A percentile compares a stretch with the other conserved stretches of the same genome.
phyloP scores from a whole-genome alignment of 2,113 vertebrate species.

The Poecile atricapillus region DNA sequence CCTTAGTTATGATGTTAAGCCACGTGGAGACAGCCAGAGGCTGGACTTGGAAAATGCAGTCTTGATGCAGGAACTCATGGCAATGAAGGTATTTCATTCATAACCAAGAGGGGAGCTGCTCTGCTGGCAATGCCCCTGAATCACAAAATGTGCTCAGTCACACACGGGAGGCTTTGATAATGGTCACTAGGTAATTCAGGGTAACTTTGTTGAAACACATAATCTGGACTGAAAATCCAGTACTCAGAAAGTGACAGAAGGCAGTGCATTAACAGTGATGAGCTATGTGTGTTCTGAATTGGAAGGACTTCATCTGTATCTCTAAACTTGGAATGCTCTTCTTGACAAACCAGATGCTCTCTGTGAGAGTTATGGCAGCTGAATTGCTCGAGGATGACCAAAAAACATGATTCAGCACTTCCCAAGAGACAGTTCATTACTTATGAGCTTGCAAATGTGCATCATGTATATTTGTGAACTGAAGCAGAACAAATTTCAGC shows the following conservation, averaged over 20 bases:
- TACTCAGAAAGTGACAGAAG: background rate
- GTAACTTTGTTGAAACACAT: background rate
- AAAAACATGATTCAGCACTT: background rate
- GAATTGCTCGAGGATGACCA: background rate
- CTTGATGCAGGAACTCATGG: slow-evolving; percentile 91
- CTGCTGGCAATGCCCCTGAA: background rate
- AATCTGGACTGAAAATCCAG: background rate
- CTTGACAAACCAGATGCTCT: background rate
- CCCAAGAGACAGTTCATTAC: background rate
- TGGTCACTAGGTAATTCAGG: background rate
- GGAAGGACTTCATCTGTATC: background rate
- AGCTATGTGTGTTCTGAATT: background rate
- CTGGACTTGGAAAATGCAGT: slow-evolving; percentile 88
- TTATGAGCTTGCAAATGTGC: background rate
- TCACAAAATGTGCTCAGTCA: background rate
- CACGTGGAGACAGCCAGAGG: slow-evolving; percentile 82
- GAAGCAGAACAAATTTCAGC: background rate
- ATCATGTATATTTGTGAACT: background rate
- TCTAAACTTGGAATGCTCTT: background rate
- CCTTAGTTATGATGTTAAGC: slow-evolving; percentile 82
- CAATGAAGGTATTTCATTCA: slow-evolving; percentile 84
- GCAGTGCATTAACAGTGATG: background rate
- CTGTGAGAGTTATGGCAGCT: background rate
- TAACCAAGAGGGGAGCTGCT: background rate
- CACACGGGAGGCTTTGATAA: background rate